Percentiles rank a stretch among this genome's conserved stretches.
Evolutionary conservation across 2,113 vertebrate genomes (phyloP).

Genomic region (Zosterops lateralis): DNA sequence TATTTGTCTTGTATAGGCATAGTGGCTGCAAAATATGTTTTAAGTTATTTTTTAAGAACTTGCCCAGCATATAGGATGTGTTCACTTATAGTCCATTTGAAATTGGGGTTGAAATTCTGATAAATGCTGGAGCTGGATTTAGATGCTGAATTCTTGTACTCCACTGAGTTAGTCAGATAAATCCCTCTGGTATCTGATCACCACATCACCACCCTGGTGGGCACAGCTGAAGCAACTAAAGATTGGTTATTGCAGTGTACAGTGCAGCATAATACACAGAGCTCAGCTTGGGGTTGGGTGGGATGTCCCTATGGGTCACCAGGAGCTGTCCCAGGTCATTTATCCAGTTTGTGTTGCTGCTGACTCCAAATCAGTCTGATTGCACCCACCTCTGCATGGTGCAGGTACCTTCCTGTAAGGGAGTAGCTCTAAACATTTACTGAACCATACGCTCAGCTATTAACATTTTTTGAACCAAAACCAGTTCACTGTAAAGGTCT

Average conservation of each 20-base stretch:
- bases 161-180: background rate
- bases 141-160: background rate
- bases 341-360: background rate
- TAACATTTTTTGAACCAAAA: background rate
- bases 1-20: background rate
- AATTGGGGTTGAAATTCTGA: background rate
- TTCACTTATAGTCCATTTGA: background rate
- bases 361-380: background rate
- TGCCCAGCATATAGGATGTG: accelerated
- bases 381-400: background rate
- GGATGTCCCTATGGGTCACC: background rate
- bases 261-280: background rate
- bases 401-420: background rate
- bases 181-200: background rate
- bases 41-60: background rate
- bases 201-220: too few relatives aligned
- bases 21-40: background rate
- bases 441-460: background rate
- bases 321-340: background rate
- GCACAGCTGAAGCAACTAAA: background rate
- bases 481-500: background rate
- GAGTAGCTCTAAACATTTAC: background rate
- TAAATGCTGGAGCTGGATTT: background rate
- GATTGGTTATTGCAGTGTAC: background rate
- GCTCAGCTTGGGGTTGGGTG: background rate